These are phyloP conservation scores for Geranospiza caerulescens DNA, from an alignment of 2,797 vertebrate species.

Conservation along the genomic window DNA sequence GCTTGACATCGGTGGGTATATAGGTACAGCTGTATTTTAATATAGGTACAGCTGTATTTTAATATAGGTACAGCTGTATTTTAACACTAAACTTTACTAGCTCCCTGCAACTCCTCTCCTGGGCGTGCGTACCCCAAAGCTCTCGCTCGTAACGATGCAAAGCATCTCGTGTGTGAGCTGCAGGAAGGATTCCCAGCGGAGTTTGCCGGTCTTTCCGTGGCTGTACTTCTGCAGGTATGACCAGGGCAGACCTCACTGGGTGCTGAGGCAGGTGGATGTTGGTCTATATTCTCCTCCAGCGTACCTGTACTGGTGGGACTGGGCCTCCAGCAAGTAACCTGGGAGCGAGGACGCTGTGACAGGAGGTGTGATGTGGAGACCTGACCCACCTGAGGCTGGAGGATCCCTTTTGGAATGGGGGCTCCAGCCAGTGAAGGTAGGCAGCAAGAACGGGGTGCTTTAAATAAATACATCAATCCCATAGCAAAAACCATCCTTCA, in stretches of 20 bases:
- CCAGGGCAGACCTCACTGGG: background rate
- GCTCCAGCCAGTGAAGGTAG: background rate
- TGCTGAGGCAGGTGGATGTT: background rate
- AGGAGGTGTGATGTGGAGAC: background rate
- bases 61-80: background rate
- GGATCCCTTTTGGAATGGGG: background rate
- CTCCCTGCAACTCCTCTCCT: background rate
- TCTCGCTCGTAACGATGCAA: rapidly evolving
- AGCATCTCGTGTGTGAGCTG: rapidly evolving
- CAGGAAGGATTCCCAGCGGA: background rate
- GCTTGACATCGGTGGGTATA: rapidly evolving
- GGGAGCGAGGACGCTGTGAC: background rate
- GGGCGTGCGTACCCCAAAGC: background rate
- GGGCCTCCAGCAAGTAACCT: background rate
- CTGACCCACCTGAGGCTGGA: background rate
- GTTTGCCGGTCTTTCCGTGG: rapidly evolving
- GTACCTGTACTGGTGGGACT: background rate
- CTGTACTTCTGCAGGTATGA: too few species aligned
- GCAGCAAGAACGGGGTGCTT: background rate
- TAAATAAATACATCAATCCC: background rate
- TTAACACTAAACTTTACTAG: background rate
- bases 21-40: background rate
- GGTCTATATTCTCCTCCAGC: background rate
- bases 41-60: background rate
- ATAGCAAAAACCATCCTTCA: background rate